Conservation (phyloP, 2,113 vertebrate genomes). For the Nothoprocta pentlandii region DNA sequence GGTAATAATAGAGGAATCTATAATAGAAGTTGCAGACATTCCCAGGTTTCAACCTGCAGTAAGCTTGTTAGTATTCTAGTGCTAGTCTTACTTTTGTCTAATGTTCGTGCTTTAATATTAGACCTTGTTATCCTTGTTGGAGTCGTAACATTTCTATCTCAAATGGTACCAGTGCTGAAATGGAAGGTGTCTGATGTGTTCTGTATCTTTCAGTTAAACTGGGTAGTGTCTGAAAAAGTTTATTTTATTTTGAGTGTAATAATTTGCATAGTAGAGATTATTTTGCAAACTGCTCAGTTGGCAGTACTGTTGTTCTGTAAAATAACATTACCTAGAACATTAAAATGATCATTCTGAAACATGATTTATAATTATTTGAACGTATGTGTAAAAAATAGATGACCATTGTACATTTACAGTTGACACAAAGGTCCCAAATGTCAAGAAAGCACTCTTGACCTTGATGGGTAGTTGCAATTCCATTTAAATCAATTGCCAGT, state of each 20-base stretch:
- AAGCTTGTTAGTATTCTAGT: neutral
- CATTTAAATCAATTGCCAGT: constrained; percentile 65
- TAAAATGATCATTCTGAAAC: constrained; percentile 50
- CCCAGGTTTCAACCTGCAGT: neutral
- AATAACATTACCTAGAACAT: constrained; percentile 53
- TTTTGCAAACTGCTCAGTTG: neutral
- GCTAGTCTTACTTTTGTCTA: neutral
- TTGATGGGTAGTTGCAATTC: constrained; percentile 65
- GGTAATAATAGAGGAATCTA: neutral
- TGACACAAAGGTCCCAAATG: constrained; percentile 39
- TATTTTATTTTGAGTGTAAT: constrained; percentile 23
- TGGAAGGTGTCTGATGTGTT: neutral
- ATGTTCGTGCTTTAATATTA: neutral
- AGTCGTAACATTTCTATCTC: neutral
- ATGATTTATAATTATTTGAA: constrained; percentile 49
- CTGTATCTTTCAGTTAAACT: neutral
- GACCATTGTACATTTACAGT: constrained; percentile 51
- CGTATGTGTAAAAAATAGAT: constrained; percentile 61
- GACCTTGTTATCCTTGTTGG: neutral
- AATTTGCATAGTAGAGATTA: constrained; percentile 26
- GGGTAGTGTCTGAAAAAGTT: neutral
- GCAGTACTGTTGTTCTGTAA: neutral
- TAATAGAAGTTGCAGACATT: neutral
- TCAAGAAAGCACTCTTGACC: constrained; percentile 57
- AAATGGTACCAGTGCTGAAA: neutral